Evolutionary conservation across 2,888 invertebrate species (phyloP).

Genomic region (Cephus nigrinus): DNA sequence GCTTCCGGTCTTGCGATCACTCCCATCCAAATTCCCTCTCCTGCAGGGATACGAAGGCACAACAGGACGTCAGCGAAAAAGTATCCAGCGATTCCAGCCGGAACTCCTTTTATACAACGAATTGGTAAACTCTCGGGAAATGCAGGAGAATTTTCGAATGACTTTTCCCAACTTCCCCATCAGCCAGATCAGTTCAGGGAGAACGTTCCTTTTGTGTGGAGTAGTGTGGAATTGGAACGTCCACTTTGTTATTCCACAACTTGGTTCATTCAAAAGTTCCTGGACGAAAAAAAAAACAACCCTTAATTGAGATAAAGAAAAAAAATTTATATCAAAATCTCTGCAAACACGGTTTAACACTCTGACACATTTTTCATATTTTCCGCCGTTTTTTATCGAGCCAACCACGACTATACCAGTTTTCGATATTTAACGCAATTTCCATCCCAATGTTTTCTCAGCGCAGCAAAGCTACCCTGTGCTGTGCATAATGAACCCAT

Average conservation of each 20-base stretch:
- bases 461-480: not conserved
- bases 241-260: not conserved
- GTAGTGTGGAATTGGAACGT: not conserved
- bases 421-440: not conserved
- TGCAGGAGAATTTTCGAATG: not conserved
- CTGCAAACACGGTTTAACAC: not conserved
- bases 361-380: not conserved
- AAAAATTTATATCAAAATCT: not conserved
- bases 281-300: not conserved
- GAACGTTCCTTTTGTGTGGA: not conserved
- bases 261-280: not conserved
- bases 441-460: not conserved
- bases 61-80: not conserved
- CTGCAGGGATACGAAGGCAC: not conserved
- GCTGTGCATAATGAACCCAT: not conserved
- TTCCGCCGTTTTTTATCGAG: not conserved
- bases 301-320: not conserved
- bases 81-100: not conserved
- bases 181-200: not conserved
- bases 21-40: not conserved
- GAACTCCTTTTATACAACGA: not conserved
- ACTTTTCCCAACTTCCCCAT: not conserved
- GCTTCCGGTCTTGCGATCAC: not conserved
- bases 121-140: not conserved
- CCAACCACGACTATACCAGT: too few relatives aligned